Evolutionary conservation across 2,888 invertebrate genomes (phyloP), one percentile per base, ranked within the genome.

Genomic region (Yponomeuta sedellus): DNA sequence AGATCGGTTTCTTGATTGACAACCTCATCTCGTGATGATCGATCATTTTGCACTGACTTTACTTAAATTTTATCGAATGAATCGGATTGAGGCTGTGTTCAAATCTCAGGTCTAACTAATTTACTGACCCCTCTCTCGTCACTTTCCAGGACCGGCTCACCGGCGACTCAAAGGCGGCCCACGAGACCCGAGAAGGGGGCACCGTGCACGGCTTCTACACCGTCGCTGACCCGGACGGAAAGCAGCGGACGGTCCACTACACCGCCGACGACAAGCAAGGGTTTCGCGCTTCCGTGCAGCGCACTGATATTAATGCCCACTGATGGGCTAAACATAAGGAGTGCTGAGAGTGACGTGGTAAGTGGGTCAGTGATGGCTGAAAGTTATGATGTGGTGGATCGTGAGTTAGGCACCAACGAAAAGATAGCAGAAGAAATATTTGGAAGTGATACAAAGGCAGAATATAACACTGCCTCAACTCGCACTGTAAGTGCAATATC

Each of bases 221-320:
- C 20, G 82, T 85, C 73, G 25, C 78, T 28, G 87, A 86, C 67
- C 71, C 85, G 0, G 85, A 86, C 58, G 90, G 90, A 1, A 77
- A 80, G 64, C 81, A 77, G 34, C 77, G 86, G 34, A 83, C 83
- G 0, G 87, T 90, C 1, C 82, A 79, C 68, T 90, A 90, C 79
- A 80, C 81, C 0, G 82, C 84, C 0, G 82, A 86, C 57, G 85
- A 86, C 64, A 68, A 70, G 16, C 71, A 68, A 0, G 86, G 88
- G 57, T 86, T 85, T 75, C 68, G 75, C 0, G 85, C 86, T 0
- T 72, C 71, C 1, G 82, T 86, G 4, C 72, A 80, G 61, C 72
- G 80, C 20, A 72, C 77, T 4, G 70, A 67, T 19, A 66, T 65
- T 20, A 70, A 72, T 65, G 34, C 68, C 12, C 69, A 72, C 63